A percentile compares a stretch with the other conserved stretches of the same genome.
Conservation (phyloP, 2,797 vertebrate species). For the Brachyalestes nurse region DNA sequence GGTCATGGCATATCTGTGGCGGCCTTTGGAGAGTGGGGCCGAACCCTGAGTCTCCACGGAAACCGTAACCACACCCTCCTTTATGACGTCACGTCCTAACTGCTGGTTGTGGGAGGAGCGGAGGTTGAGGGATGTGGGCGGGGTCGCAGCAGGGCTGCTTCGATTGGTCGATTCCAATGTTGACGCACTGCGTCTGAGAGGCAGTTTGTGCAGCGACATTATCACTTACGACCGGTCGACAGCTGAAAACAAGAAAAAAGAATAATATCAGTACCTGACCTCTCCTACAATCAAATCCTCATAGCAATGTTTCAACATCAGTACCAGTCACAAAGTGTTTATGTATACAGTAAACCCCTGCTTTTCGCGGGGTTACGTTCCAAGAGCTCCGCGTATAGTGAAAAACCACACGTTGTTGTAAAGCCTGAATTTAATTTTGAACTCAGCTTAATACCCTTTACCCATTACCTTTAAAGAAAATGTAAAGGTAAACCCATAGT, state of each 20-base stretch:
- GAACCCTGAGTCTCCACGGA: conserved; percentile 81
- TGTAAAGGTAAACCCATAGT: no score
- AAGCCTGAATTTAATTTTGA: no score
- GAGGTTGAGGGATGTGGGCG: conserved; percentile 91
- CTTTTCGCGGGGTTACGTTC: no score
- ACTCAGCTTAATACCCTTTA: no score
- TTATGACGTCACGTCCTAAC: conserved; percentile 86
- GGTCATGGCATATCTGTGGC: conserved; percentile 90
- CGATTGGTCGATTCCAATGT: conserved; percentile 86
- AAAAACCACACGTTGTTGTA: no score
- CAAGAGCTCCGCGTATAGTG: no score
- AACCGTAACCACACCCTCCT: conserved; percentile 75
- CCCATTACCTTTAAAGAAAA: no score
- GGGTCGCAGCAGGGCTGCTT: conserved; percentile 76
- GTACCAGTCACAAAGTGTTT: no score
- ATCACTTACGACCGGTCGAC: conserved; percentile 77
- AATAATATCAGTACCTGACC: no score
- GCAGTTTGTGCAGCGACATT: conserved; percentile 90
- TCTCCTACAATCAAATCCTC: no score
- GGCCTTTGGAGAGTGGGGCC: conserved; percentile 88
- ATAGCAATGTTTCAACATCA: no score
- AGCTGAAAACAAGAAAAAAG: conserved; percentile 55
- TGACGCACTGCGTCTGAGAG: conserved; percentile 81
- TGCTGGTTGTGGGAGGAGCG: conserved; percentile 95
- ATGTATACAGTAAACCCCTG: no score